Evolutionary conservation across 1,140 invertebrate species (phyloP).

Genomic region (Forficula auricularia): DNA sequence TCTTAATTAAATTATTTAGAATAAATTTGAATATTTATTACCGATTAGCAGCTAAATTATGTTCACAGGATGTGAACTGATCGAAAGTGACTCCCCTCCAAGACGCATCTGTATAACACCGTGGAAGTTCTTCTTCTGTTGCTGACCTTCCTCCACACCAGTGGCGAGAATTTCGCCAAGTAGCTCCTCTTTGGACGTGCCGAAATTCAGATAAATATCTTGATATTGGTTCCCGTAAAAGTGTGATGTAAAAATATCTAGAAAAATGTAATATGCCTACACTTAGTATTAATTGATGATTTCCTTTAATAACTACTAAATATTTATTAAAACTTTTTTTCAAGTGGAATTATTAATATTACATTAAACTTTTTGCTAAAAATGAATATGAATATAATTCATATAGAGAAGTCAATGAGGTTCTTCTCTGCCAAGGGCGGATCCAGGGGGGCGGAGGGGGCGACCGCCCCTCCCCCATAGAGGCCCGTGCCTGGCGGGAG

Average conservation of each 20-base stretch:
- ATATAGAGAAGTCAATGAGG: too few species aligned
- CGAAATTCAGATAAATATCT: conserved; percentile 85
- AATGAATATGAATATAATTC: too few species aligned
- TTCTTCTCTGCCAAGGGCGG: too few species aligned
- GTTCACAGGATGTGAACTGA: conserved; percentile 75
- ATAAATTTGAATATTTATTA: conserved; percentile 5
- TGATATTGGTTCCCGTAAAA: conserved; percentile 76
- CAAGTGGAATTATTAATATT: too few species aligned
- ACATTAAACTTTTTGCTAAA: too few species aligned
- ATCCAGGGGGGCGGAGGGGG: too few species aligned
- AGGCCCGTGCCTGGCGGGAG: too few species aligned
- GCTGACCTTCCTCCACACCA: conserved; percentile 72
- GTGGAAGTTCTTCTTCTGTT: conserved; percentile 52
- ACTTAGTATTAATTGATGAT: not conserved
- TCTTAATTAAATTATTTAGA: too few species aligned
- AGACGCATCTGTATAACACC: conserved; percentile 51
- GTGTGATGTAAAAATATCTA: conserved; percentile 89
- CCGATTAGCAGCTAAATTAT: conserved; percentile 81
- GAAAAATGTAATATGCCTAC: too few species aligned
- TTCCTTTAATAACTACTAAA: too few species aligned
- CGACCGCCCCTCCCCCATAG: too few species aligned
- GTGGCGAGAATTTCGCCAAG: conserved; percentile 76
- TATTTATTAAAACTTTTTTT: too few species aligned
- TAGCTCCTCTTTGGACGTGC: conserved; percentile 91
- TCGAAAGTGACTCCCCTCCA: conserved; percentile 52